Evolutionary conservation across 2,888 invertebrate species (phyloP), one percentile per base, ranked within the genome.

Genomic region (Ariolimax columbianus): DNA sequence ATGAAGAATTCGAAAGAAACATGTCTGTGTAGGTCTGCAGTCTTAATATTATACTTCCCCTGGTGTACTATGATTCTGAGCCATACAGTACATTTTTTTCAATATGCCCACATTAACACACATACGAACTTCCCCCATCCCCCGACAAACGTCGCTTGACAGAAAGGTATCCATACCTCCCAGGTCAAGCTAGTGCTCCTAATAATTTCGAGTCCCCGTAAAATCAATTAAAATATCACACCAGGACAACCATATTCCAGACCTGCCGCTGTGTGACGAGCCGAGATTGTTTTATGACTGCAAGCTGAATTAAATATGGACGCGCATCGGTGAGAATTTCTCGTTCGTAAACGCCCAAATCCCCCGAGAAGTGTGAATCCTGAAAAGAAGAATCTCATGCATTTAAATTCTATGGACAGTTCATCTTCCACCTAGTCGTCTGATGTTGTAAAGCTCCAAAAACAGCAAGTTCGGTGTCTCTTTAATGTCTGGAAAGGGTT

Each of bases 261-360:
- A 47, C 47, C 47, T 14, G 17, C 23, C 26, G 75, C 30, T 51
- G 51, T 47, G 75, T 75, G 75, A 75, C 43, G 4, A 3, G 11
- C 23, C 30, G 36, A 38, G 70, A 70, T 38, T 38, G 38, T 36
- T 70, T 70, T 70, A 70, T 38, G 40, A 70, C 38, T 23, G 70
- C 36, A 70, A 70, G 38, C 36, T 38, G 70, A 70, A 38, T 70
- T 70, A 73, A 43, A 47, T 47, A n/a, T 73, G 73, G 73, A 73
- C 73, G 9, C 73, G 73, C 43, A 73, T 73, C 73, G 43, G 43
- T 43, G 43, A 43, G 43, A 73, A 70, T 73, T 73, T 14, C 14
- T n/a, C 73, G 43, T 14, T 40, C 43, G 26, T 43, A 73, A 73
- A 47, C 43, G 2, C 9, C 11, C n/a, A 43, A n/a, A 43, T 73